Evolutionary conservation across 2,797 vertebrate species (phyloP).

Genomic region (Alcedo quadribrachys): DNA sequence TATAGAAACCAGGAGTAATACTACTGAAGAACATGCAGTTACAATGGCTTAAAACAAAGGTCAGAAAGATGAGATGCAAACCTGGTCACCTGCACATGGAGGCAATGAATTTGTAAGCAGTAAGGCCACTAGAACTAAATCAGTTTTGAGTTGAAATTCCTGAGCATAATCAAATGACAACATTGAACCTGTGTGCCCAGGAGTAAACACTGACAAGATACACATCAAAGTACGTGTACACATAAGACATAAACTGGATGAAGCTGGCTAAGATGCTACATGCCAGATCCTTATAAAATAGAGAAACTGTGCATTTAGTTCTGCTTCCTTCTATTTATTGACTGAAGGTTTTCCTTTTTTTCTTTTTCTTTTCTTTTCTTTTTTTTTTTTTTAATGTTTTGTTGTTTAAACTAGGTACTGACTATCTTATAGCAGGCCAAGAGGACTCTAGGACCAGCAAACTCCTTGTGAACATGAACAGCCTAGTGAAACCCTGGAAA

Average conservation of each 20-base stretch:
- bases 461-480: conserved; percentile 90
- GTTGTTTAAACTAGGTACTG: conserved; percentile 76
- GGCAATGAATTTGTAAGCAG: neutral
- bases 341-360: neutral
- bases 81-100: neutral
- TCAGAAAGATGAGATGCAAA: neutral
- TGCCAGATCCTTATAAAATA: neutral
- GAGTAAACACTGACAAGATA: neutral
- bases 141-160: neutral
- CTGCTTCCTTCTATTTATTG: neutral
- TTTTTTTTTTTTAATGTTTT: neutral
- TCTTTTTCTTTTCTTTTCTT: neutral
- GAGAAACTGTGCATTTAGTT: neutral
- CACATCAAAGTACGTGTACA: too few relatives aligned
- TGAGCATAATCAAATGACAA: neutral
- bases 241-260: neutral
- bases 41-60: neutral
- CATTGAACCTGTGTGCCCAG: neutral
- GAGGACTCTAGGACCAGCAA: conserved; percentile 82
- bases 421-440: conserved; percentile 89
- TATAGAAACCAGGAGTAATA: neutral
- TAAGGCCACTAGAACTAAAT: neutral
- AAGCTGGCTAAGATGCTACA: neutral
- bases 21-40: neutral
- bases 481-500: conserved; percentile 88